Conservation (phyloP, 1,140 invertebrate species). For the Radopholus similis region DNA sequence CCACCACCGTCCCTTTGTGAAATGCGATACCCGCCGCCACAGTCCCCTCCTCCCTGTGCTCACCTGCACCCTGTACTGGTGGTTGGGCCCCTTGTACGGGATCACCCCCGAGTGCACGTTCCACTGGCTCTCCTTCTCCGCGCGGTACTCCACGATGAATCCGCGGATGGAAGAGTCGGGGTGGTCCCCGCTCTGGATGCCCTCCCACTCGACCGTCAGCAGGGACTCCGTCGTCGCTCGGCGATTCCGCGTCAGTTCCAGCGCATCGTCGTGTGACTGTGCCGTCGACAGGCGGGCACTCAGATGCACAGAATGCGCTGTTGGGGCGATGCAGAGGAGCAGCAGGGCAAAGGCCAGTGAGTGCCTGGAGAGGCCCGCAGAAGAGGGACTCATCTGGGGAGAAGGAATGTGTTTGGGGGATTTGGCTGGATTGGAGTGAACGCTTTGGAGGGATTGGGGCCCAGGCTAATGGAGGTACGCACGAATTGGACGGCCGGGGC, state of each 20-base stretch:
- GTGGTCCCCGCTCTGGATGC: slow-evolving; percentile 60
- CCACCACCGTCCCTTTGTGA: too few species aligned
- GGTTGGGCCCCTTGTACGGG: slow-evolving; percentile 59
- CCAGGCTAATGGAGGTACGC: too few species aligned
- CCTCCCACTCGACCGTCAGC: slow-evolving; percentile 59
- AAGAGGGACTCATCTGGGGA: background rate
- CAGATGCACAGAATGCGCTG: background rate
- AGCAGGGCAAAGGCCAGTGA: too few species aligned
- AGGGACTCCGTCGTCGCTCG: slow-evolving; percentile 47
- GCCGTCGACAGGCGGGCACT: background rate
- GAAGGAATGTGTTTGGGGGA: too few species aligned
- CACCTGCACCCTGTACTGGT: slow-evolving; percentile 60
- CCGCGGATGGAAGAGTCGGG: slow-evolving; percentile 54
- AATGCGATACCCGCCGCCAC: too few species aligned
- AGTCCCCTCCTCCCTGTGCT: background rate
- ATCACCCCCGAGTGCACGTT: slow-evolving; percentile 56
- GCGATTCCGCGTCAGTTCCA: too few species aligned
- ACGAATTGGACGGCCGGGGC: too few species aligned
- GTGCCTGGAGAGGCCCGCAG: too few species aligned
- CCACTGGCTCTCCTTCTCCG: slow-evolving; percentile 56
- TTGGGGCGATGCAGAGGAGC: background rate
- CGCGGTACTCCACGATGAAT: slow-evolving; percentile 60
- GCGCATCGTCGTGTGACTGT: too few species aligned
- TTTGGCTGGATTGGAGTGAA: too few species aligned
- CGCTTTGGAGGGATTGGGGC: too few species aligned